Conservation (phyloP, 2,888 invertebrate species). For the Pollenia labialis region DNA sequence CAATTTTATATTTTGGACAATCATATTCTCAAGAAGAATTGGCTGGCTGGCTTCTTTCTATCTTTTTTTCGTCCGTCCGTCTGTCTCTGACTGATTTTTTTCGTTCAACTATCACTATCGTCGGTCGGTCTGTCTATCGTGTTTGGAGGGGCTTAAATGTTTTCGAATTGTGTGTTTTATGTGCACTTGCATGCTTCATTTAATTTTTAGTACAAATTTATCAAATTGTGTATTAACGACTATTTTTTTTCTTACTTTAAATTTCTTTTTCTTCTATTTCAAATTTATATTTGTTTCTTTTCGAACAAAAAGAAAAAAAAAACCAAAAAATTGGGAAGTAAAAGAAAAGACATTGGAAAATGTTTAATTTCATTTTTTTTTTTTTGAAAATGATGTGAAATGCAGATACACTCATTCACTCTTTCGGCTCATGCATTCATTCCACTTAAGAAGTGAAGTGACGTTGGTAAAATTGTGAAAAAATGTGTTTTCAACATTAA, state of each 20-base stretch:
- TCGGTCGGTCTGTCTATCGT: conserved; percentile 22
- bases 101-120: conserved; percentile 27
- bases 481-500: conserved; percentile 50
- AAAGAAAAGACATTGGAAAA: conserved; percentile 46
- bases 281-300: conserved; percentile 32
- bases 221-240: conserved; percentile 64
- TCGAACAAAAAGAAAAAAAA: neutral
- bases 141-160: conserved; percentile 38
- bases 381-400: conserved; percentile 22
- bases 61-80: conserved; percentile 19
- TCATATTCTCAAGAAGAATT: conserved; percentile 46
- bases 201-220: conserved; percentile 70
- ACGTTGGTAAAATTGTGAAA: conserved; percentile 38
- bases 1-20: conserved; percentile 48
- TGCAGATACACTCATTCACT: neutral
- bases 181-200: conserved; percentile 68
- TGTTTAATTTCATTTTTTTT: neutral
- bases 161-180: conserved; percentile 51
- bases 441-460: conserved; percentile 6
- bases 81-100: conserved; percentile 11
- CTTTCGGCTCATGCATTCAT: neutral
- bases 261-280: conserved; percentile 22
- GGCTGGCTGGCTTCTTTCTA: conserved; percentile 42
- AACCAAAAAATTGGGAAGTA: conserved; percentile 46
- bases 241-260: conserved; percentile 36